Percentiles rank a stretch among this genome's conserved stretches.
Evolutionary conservation across 2,113 vertebrate genomes (phyloP).

Genomic region (Struthio camelus): DNA sequence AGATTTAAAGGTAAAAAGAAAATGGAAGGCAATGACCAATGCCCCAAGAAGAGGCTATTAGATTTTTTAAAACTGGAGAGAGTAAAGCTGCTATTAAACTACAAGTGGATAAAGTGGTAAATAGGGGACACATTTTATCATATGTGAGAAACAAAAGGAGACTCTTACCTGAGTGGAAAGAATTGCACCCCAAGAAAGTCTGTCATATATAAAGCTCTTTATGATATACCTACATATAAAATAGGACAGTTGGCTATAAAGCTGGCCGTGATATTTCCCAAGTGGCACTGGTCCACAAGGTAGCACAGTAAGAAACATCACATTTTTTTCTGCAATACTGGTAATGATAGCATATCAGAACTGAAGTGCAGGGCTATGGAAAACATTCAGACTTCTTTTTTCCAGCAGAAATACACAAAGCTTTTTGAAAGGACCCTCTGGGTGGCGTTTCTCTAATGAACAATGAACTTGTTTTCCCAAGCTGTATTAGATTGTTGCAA

Average conservation of each 20-base stretch:
- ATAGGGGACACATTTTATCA: slow-evolving; percentile 14
- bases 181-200: slow-evolving; percentile 14
- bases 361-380: slow-evolving; percentile 44
- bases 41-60: not conserved
- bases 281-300: slow-evolving; percentile 58
- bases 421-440: slow-evolving; percentile 54
- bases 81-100: slow-evolving; percentile 59
- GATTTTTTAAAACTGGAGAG: slow-evolving; percentile 50
- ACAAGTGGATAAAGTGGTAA: slow-evolving; percentile 58
- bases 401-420: slow-evolving; percentile 45
- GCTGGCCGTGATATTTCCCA: slow-evolving; percentile 64
- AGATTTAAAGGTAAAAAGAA: slow-evolving; percentile 69
- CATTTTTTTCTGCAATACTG: slow-evolving; percentile 20
- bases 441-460: slow-evolving; percentile 69
- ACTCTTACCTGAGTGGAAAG: slow-evolving; percentile 32
- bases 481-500: slow-evolving; percentile 45
- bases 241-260: slow-evolving; percentile 62
- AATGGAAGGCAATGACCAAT: slow-evolving; percentile 34
- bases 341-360: slow-evolving; percentile 58
- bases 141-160: slow-evolving; percentile 33
- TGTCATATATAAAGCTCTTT: slow-evolving; percentile 56
- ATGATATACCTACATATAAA: slow-evolving; percentile 68
- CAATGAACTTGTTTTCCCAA: slow-evolving; percentile 40
- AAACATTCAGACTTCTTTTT: slow-evolving; percentile 49
- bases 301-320: slow-evolving; percentile 54